These are phyloP conservation scores for Oegoconia quadripuncta DNA, from an alignment of 2,888 invertebrate species.

Conservation along the genomic window DNA sequence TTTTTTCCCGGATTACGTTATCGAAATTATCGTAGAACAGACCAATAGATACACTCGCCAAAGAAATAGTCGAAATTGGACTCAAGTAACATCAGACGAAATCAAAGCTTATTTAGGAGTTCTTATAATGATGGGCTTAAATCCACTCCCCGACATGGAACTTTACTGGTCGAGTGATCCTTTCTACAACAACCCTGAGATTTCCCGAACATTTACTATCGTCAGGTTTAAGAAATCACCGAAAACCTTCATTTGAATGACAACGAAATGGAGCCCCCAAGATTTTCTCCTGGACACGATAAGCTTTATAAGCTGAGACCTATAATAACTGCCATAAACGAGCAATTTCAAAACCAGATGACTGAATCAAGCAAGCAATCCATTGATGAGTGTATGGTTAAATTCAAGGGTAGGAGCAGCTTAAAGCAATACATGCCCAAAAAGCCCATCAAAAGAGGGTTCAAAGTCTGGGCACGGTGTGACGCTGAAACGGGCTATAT, in stretches of 20 bases:
- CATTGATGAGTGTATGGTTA: conserved; percentile 30
- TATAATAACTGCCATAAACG: conserved; percentile 22
- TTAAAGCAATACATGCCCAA: conserved; percentile 30
- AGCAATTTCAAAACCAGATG: conserved; percentile 20
- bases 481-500: conserved; percentile 22
- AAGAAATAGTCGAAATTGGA: conserved; percentile 21
- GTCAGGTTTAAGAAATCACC: conserved; percentile 30
- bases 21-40: conserved; percentile 13
- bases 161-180: conserved; percentile 22
- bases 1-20: too few relatives aligned
- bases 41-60: conserved; percentile 6
- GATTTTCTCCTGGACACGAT: conserved; percentile 23
- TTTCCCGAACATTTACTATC: conserved; percentile 25
- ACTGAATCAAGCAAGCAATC: conserved; percentile 21
- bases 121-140: conserved; percentile 34
- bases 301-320: conserved; percentile 28
- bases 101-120: conserved; percentile 31
- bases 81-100: conserved; percentile 23
- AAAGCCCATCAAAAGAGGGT: conserved; percentile 18
- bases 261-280: conserved; percentile 23
- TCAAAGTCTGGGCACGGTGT: conserved; percentile 8
- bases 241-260: conserved; percentile 28
- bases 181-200: conserved; percentile 31
- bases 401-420: conserved; percentile 27
- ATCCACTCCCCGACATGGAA: conserved; percentile 25